A percentile compares a stretch with the other conserved stretches of the same genome.
phyloP scores from a whole-genome alignment of 2,113 vertebrate genomes.

The Pimephales promelas region DNA sequence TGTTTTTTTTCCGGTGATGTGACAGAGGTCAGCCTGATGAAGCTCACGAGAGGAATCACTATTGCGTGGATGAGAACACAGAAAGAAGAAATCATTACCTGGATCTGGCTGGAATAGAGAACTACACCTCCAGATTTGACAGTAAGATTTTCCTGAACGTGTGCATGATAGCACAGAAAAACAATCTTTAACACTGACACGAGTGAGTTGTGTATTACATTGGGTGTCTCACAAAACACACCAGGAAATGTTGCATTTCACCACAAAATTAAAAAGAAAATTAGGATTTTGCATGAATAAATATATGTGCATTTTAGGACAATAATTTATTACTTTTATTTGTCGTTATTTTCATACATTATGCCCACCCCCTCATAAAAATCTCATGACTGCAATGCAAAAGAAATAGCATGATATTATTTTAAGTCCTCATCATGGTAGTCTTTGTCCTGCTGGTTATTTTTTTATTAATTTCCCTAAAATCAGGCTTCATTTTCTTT shows the following conservation, averaged over 20 bases:
- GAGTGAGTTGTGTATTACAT: not conserved
- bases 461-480: not conserved
- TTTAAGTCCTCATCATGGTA: not conserved
- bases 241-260: not conserved
- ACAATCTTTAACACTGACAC: not conserved
- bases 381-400: not conserved
- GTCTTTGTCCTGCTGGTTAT: not conserved
- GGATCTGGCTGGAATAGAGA: slow-evolving; percentile 85
- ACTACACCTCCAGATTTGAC: slow-evolving; percentile 84
- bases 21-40: slow-evolving; percentile 70
- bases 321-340: not conserved
- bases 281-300: not conserved
- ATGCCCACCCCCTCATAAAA: not conserved
- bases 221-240: not conserved
- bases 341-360: not conserved
- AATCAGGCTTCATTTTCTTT: not conserved
- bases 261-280: not conserved
- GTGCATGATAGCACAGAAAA: not conserved
- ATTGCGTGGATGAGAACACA: slow-evolving; percentile 85
- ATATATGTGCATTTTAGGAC: not conserved
- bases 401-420: not conserved
- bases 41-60: slow-evolving; percentile 74
- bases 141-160: not conserved
- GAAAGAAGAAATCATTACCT: slow-evolving; percentile 88
- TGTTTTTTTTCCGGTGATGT: slow-evolving; percentile 17